These are phyloP conservation scores for Emmelina monodactyla DNA, from an alignment of 2,888 invertebrate species.

Conservation along the genomic window DNA sequence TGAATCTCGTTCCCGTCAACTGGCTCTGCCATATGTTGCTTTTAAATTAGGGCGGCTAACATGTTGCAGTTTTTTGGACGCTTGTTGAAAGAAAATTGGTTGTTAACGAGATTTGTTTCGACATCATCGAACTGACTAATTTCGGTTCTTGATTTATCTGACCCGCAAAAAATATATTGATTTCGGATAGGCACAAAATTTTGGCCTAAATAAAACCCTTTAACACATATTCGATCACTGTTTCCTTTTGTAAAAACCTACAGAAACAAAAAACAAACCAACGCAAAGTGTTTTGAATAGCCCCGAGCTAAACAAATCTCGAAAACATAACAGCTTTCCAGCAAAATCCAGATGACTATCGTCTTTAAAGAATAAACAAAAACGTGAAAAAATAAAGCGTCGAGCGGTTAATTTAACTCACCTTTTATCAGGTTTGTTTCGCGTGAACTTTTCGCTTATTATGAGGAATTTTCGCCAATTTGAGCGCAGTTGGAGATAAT, in stretches of 20 bases:
- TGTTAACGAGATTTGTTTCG: no score
- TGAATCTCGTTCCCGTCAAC: constrained; percentile 25
- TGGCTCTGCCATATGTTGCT: constrained; percentile 27
- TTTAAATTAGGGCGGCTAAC: not conserved
- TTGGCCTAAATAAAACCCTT: no score
- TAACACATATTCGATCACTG: no score
- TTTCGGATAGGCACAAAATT: no score
- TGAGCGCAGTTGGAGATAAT: constrained; percentile 31
- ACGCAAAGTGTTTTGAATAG: no score
- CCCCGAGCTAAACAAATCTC: not conserved
- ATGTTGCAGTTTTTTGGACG: not conserved
- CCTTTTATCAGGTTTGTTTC: constrained; percentile 13
- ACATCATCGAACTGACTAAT: no score
- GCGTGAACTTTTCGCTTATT: not conserved
- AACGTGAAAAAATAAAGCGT: not conserved
- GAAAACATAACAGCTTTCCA: not conserved
- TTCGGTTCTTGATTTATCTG: no score
- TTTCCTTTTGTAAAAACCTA: no score
- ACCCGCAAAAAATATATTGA: no score
- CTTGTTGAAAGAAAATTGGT: not conserved
- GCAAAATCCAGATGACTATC: not conserved
- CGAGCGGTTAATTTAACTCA: constrained; percentile 2
- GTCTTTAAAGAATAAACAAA: not conserved
- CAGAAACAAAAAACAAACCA: no score
- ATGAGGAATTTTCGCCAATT: constrained; percentile 31